Percentiles rank a stretch among this genome's conserved stretches.
Evolutionary conservation across 2,113 vertebrate genomes (phyloP).

Genomic region (Melanerpes formicivorus): DNA sequence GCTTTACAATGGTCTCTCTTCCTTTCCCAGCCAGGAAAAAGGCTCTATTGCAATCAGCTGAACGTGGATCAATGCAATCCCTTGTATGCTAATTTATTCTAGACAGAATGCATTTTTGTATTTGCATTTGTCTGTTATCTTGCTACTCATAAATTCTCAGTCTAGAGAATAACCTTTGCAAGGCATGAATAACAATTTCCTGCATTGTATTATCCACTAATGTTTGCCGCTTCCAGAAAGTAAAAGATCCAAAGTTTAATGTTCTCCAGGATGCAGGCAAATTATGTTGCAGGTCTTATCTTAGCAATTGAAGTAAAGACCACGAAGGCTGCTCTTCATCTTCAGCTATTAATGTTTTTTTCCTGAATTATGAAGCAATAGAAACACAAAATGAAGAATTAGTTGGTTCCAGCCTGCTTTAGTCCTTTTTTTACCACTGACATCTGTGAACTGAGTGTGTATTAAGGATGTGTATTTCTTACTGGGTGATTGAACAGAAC

Average conservation of each 20-base stretch:
- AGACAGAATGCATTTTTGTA: background rate
- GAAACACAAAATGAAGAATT: background rate
- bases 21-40: background rate
- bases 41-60: background rate
- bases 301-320: background rate
- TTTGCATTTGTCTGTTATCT: constrained; percentile 5
- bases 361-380: background rate
- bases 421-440: background rate
- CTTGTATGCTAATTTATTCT: constrained; percentile 28
- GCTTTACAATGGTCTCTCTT: background rate
- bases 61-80: background rate
- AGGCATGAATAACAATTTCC: constrained; percentile 20
- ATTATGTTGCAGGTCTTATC: background rate
- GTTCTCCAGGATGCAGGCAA: background rate
- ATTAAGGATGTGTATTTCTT: background rate
- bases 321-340: background rate
- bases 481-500: background rate
- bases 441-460: background rate
- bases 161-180: constrained; percentile 20
- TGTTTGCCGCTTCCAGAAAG: background rate
- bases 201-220: background rate
- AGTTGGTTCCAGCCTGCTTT: background rate
- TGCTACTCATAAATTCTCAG: constrained; percentile 15
- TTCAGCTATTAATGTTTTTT: background rate
- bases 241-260: background rate